Percentiles rank a stretch among this genome's conserved stretches.
phyloP scores from a whole-genome alignment of 2,113 vertebrate species.

The Xiphophorus hellerii region DNA sequence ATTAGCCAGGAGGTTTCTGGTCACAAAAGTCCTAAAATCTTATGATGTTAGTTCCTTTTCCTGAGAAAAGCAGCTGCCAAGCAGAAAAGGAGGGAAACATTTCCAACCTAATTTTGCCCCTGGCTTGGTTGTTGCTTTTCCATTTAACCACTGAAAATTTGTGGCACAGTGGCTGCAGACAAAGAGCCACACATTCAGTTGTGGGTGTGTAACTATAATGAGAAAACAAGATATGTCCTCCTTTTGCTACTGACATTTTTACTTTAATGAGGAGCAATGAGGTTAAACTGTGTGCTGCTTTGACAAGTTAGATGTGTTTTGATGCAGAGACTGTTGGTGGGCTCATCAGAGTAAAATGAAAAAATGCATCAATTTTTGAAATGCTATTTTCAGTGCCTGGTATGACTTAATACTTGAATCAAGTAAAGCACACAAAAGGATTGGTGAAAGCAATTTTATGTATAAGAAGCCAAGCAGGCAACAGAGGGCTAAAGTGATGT shows the following conservation, averaged over 20 bases:
- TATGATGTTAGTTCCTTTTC: not conserved
- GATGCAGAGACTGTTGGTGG: not conserved
- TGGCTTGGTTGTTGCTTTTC: conserved; percentile 34
- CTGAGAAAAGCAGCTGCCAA: conserved; percentile 5
- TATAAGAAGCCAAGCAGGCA: too few species aligned
- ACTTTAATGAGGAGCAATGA: conserved; percentile 11
- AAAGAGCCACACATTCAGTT: conserved; percentile 51
- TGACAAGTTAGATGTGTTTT: not conserved
- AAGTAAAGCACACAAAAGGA: too few species aligned
- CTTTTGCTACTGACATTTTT: conserved; percentile 23
- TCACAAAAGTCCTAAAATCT: not conserved
- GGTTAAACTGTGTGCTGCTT: conserved; percentile 1
- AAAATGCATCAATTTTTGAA: not conserved
- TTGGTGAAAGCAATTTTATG: too few species aligned
- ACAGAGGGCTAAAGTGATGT: too few species aligned
- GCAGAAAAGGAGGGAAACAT: conserved; percentile 11
- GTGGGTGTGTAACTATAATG: conserved; percentile 34
- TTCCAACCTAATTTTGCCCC: conserved; percentile 60
- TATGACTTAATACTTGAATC: too few species aligned
- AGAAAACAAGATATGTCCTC: conserved; percentile 25
- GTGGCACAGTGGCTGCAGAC: conserved; percentile 50
- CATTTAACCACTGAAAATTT: conserved; percentile 35
- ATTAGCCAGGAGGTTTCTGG: not conserved
- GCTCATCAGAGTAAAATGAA: not conserved
- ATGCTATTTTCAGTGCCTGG: too few species aligned